Percentiles rank a stretch among this genome's conserved stretches.
phyloP scores from a whole-genome alignment of 2,888 invertebrate genomes.

The Aphelenchoides bicaudatus region DNA sequence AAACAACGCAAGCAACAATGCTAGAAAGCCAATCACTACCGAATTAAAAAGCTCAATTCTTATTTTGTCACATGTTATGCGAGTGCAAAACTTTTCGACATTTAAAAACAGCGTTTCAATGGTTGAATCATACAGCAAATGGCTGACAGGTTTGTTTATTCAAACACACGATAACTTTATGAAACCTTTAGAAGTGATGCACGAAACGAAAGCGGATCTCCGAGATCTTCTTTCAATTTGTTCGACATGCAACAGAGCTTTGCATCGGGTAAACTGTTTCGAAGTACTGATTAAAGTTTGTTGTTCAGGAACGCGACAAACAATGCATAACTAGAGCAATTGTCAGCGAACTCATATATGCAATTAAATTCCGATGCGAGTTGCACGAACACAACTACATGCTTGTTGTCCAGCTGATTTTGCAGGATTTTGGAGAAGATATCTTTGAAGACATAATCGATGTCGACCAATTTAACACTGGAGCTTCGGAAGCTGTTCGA shows the following conservation, averaged over 20 bases:
- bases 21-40: conserved; percentile 19
- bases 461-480: conserved; percentile 67
- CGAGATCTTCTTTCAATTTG: conserved; percentile 77
- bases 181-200: no score
- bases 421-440: conserved; percentile 79
- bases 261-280: conserved; percentile 63
- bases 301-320: conserved; percentile 80
- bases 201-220: conserved; percentile 76
- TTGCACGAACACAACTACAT: conserved; percentile 91
- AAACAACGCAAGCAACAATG: conserved; percentile 23
- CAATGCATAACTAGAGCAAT: conserved; percentile 83
- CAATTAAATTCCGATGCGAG: conserved; percentile 86
- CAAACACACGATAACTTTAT: no score
- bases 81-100: conserved; percentile 77
- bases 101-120: conserved; percentile 84
- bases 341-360: conserved; percentile 88
- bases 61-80: conserved; percentile 67
- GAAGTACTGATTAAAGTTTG: neutral
- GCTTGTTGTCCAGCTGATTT: conserved; percentile 73
- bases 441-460: conserved; percentile 63
- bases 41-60: conserved; percentile 63
- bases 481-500: conserved; percentile 87
- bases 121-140: conserved; percentile 92
- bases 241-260: conserved; percentile 81
- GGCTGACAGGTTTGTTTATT: no score